phyloP scores from a whole-genome alignment of 2,113 vertebrate genomes.

The Gopherus flavomarginatus region DNA sequence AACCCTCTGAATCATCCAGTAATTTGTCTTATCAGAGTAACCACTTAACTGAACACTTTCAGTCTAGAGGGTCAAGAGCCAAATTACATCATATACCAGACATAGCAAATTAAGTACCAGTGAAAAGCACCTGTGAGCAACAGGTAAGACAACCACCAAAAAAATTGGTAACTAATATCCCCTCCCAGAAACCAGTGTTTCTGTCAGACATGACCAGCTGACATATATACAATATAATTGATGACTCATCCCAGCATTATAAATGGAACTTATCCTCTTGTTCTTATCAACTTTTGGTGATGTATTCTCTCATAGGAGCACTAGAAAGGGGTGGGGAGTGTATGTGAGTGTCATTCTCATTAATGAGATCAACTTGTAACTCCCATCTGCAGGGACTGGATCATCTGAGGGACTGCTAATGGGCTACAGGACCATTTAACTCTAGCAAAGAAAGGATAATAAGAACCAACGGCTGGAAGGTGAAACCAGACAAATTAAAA shows the following conservation, averaged over 20 bases:
- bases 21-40: not conserved
- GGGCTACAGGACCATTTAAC: not conserved
- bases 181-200: not conserved
- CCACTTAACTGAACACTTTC: not conserved
- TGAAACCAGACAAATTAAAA: not conserved
- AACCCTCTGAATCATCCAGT: not conserved
- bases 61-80: not conserved
- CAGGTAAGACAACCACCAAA: not conserved
- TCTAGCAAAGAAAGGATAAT: not conserved
- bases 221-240: not conserved
- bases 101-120: not conserved
- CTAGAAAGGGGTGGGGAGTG: not conserved
- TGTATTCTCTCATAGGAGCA: not conserved
- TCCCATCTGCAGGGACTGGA: not conserved
- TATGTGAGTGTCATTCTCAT: not conserved
- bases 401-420: conserved; percentile 5
- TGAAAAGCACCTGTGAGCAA: not conserved
- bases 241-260: not conserved
- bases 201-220: not conserved
- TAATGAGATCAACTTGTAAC: not conserved
- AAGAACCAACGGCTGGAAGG: not conserved
- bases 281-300: conserved; percentile 22
- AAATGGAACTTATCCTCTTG: not conserved
- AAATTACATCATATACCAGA: not conserved
- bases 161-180: not conserved